Evolutionary conservation across 2,888 invertebrate genomes (phyloP), one percentile per base, ranked within the genome.

Genomic region (Petrophora chlorosata): DNA sequence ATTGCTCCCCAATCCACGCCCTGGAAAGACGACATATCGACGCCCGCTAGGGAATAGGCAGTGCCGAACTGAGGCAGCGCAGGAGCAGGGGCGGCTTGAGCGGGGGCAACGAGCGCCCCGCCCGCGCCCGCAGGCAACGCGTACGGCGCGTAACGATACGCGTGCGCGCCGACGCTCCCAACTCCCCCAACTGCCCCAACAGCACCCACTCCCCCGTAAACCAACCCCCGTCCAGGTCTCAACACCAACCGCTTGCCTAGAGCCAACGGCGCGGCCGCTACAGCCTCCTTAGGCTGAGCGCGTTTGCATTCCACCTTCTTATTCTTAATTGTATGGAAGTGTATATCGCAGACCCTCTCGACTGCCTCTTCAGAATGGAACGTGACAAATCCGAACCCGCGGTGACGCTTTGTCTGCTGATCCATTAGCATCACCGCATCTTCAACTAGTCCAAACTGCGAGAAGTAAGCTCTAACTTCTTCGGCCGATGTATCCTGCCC

Each of bases 351-450:
- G n/a, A 97, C 97, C 59, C 96, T 93, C 79, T 97, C 97, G 10
- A 97, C 97, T 1, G 96, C 96, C 78, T 97, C 97, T 80, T 97
- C 97, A 67, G 95, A 95, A 79, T 97, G 97, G 85, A 97, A 97
- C 26, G 97, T 97, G 51, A 97, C 97, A 85, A 97, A 97, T 23
- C 97, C 97, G 80, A 97, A 97, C 56, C 97, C 97, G 42, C 97
- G 92, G 79, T 97, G 97, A 46, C 97, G 93, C 75, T 97, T 97
- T 17, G 97, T 97, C 85, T 97, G 97, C 85, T 97, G 97, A 79
- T 97, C 97, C 97, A 97, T 97, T 63, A 97, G 92, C 97, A 97
- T 97, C 10, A 97, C 97, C 16, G 97, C 96, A 83, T 97, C 97
- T 77, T 97, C 97, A 12, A 96, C 97, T 73, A 95, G 94, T 10